Conservation (phyloP, 2,797 vertebrate genomes). For the Pyrocephalus nanus region DNA sequence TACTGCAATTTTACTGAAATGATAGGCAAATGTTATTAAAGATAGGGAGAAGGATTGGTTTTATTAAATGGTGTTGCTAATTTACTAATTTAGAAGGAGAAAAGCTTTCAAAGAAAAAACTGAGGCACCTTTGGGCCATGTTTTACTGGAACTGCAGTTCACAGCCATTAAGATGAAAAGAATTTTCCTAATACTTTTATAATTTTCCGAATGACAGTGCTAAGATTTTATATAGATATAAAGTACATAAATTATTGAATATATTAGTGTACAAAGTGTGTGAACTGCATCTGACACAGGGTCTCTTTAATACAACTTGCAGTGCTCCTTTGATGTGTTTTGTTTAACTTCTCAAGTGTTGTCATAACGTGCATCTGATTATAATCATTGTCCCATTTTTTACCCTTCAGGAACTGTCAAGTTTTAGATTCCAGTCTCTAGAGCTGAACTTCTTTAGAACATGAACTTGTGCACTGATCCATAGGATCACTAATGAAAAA, state of each 20-base stretch:
- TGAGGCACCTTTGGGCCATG: background rate
- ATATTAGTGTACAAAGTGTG: background rate
- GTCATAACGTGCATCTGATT: background rate
- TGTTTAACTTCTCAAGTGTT: background rate
- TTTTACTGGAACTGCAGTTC: background rate
- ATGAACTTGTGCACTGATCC: background rate
- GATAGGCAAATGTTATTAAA: background rate
- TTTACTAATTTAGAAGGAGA: background rate
- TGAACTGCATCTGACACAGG: background rate
- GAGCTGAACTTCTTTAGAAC: background rate
- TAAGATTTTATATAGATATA: background rate
- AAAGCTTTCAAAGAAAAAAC: background rate
- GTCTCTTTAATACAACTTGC: background rate
- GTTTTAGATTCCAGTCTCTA: background rate
- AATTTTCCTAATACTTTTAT: background rate
- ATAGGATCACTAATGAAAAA: background rate
- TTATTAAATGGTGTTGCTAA: background rate
- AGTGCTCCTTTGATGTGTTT: background rate
- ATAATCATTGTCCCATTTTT: background rate
- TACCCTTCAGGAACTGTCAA: background rate
- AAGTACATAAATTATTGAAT: background rate
- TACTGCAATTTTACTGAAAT: background rate
- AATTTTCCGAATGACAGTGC: background rate
- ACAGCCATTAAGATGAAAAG: background rate
- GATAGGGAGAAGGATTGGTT: background rate